Conservation (phyloP, 2,113 vertebrate genomes). For the Rattus rattus region DNA sequence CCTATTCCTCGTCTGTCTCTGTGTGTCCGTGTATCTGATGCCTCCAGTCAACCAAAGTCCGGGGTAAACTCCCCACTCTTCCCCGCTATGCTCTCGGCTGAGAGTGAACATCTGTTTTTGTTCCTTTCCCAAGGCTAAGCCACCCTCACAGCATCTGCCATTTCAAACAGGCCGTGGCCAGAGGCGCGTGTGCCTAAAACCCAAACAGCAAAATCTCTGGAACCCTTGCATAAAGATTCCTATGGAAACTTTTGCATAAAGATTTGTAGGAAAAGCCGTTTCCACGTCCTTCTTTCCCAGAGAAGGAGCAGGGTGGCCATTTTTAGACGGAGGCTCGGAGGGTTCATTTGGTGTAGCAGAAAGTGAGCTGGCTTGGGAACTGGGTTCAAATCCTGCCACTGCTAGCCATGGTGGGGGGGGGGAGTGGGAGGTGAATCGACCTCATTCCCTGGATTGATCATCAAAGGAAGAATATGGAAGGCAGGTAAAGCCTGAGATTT, state of each 20-base stretch:
- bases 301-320: neutral
- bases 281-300: neutral
- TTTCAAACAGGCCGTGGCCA: neutral
- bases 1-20: slow-evolving; percentile 13
- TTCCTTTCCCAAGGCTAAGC: neutral
- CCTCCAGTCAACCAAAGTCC: neutral
- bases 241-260: neutral
- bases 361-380: neutral
- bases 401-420: neutral
- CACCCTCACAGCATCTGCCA: neutral
- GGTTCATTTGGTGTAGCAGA: neutral
- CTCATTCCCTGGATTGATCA: neutral
- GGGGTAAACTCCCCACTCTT: slow-evolving; percentile 1
- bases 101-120: neutral
- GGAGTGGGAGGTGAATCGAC: neutral
- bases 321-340: neutral
- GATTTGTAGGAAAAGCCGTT: neutral
- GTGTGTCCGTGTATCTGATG: neutral
- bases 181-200: neutral
- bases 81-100: neutral
- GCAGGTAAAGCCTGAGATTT: neutral
- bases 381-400: neutral
- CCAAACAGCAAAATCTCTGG: slow-evolving; percentile 13
- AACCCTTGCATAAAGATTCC: neutral
- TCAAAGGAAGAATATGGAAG: accelerated